Evolutionary conservation across 2,888 invertebrate species (phyloP).

Genomic region (Rutpela maculata): DNA sequence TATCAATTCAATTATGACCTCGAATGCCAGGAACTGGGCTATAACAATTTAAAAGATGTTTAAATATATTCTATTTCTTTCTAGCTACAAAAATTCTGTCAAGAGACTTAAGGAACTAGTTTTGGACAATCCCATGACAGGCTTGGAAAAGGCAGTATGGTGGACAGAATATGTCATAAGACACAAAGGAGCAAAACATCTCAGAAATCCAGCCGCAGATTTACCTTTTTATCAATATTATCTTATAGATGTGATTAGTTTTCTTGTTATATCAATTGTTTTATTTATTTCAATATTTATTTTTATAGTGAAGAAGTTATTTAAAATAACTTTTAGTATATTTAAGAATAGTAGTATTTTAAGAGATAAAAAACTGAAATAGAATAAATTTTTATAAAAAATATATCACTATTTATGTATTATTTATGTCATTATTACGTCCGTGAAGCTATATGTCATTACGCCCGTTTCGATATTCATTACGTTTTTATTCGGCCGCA

Average conservation of each 20-base stretch:
- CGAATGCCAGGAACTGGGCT: no score
- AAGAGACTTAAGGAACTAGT: background rate
- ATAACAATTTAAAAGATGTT: no score
- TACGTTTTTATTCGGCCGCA: no score
- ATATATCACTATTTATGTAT: no score
- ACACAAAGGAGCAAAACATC: conserved; percentile 56
- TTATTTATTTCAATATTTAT: background rate
- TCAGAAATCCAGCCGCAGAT: conserved; percentile 49
- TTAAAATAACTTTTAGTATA: conserved; percentile 53
- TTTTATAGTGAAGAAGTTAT: background rate
- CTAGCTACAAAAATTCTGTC: conserved; percentile 12
- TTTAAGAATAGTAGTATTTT: background rate
- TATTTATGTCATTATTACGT: no score
- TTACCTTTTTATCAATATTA: conserved; percentile 57
- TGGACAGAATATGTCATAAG: conserved; percentile 61
- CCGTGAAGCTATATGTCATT: no score
- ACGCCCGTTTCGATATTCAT: no score
- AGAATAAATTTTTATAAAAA: no score
- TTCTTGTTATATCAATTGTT: conserved; percentile 31
- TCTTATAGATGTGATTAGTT: conserved; percentile 56
- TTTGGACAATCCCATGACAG: conserved; percentile 47
- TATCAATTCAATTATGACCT: no score
- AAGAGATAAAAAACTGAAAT: background rate
- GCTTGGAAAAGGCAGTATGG: conserved; percentile 58
- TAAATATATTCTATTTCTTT: conserved; percentile 30